A percentile compares a stretch with the other conserved stretches of the same genome.
phyloP scores from a whole-genome alignment of 2,797 vertebrate species.

The Ctenopoma kingsleyae region DNA sequence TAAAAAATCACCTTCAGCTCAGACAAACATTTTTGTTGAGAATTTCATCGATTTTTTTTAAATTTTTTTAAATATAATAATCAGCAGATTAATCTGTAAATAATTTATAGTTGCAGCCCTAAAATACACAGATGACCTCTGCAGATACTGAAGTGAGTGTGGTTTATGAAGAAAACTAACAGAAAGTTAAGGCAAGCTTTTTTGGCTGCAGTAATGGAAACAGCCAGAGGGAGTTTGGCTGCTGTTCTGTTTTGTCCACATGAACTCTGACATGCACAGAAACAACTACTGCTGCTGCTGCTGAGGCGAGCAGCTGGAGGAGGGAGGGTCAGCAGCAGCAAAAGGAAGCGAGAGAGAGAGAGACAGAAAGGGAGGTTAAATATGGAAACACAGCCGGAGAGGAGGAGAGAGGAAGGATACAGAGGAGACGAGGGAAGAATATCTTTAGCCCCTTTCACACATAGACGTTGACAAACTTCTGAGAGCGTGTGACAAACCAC shows the following conservation, averaged over 20 bases:
- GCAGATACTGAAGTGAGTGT: neutral
- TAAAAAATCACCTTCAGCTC: no score
- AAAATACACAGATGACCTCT: neutral
- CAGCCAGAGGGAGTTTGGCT: neutral
- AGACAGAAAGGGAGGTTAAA: conserved; percentile 17
- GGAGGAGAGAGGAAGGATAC: neutral
- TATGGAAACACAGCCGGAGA: neutral
- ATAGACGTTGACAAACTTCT: neutral
- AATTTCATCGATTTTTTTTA: no score
- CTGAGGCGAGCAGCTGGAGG: neutral
- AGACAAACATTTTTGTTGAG: no score
- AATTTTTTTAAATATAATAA: no score
- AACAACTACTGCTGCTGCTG: conserved; percentile 3
- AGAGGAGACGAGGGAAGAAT: neutral
- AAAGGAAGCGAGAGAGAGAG: neutral
- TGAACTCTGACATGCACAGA: conserved; percentile 28
- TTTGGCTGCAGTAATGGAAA: neutral
- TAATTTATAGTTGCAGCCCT: no score
- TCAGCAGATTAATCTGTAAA: no score
- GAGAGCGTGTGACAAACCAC: neutral
- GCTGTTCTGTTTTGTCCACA: conserved; percentile 7
- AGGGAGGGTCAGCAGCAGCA: neutral
- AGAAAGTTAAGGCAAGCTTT: neutral
- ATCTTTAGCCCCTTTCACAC: neutral
- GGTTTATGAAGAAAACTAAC: neutral